Conservation (phyloP, 2,797 vertebrate genomes). For the Lepidocolaptes lacrymiger region DNA sequence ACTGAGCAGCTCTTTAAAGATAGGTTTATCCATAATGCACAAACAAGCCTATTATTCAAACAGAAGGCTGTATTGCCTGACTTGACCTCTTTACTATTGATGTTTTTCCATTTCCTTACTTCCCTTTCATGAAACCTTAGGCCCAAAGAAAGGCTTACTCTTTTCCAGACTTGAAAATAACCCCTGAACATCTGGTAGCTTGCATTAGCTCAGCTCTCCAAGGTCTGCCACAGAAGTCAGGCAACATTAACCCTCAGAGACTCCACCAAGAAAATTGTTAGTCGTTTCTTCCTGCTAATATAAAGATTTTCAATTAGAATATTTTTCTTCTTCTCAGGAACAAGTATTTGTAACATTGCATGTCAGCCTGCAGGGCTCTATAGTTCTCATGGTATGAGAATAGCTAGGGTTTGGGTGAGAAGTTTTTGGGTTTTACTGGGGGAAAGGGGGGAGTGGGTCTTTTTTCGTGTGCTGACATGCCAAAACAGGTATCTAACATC, state of each 20-base stretch:
- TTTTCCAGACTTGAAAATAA: not conserved
- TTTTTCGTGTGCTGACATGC: not conserved
- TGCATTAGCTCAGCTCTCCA: not conserved
- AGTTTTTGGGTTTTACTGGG: too few species aligned
- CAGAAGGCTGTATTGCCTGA: not conserved
- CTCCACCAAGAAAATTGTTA: not conserved
- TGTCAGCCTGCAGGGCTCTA: not conserved
- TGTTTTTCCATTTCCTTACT: not conserved
- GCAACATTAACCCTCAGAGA: not conserved
- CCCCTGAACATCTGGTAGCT: not conserved
- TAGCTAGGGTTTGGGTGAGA: not conserved
- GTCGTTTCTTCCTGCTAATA: accelerated
- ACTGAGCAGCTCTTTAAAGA: not conserved
- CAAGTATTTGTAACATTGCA: accelerated
- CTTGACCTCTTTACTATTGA: not conserved
- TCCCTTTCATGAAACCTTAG: not conserved
- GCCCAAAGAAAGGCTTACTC: not conserved
- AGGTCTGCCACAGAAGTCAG: not conserved
- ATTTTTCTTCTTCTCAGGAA: not conserved
- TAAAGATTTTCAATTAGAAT: not conserved
- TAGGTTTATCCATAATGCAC: not conserved
- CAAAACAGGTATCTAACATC: not conserved
- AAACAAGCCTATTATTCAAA: not conserved
- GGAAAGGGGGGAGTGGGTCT: accelerated
- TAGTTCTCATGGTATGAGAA: not conserved